Conservation (phyloP, 2,888 invertebrate genomes). For the Heliconius ethilla region DNA sequence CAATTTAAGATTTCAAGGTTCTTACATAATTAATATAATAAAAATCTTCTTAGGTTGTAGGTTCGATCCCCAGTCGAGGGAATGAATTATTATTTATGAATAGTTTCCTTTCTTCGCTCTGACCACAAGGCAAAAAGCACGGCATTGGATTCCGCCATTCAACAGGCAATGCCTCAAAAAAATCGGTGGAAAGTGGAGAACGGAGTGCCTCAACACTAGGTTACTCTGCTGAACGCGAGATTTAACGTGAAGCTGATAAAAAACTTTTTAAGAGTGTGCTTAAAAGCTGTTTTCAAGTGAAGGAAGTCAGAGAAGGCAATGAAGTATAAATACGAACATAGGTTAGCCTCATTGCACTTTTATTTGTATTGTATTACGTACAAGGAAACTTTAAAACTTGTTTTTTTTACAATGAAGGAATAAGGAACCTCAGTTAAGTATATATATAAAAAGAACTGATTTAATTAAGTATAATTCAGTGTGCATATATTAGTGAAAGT, state of each 20-base stretch:
- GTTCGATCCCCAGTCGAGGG: too few relatives aligned
- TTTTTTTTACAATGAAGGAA: background rate
- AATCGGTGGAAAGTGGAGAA: too few relatives aligned
- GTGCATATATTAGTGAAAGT: constrained; percentile 1
- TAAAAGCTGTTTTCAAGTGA: background rate
- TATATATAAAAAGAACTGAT: constrained; percentile 1
- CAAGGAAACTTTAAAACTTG: background rate
- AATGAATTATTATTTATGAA: too few relatives aligned
- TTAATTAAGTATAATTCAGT: background rate
- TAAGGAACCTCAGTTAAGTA: background rate
- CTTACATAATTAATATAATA: background rate
- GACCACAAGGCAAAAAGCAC: too few relatives aligned
- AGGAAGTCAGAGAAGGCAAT: background rate
- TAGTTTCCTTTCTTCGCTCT: too few relatives aligned
- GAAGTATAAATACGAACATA: background rate
- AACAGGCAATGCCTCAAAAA: too few relatives aligned
- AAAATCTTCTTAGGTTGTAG: background rate
- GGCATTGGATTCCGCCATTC: too few relatives aligned
- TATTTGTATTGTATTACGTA: background rate
- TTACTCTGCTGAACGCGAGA: too few relatives aligned
- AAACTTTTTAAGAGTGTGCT: background rate
- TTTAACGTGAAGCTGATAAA: background rate
- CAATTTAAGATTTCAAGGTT: background rate
- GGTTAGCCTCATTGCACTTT: background rate
- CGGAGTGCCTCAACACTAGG: background rate